A percentile compares a stretch with the other conserved stretches of the same genome.
phyloP scores from a whole-genome alignment of 2,888 invertebrate species.

The Eupeodes luniger region DNA sequence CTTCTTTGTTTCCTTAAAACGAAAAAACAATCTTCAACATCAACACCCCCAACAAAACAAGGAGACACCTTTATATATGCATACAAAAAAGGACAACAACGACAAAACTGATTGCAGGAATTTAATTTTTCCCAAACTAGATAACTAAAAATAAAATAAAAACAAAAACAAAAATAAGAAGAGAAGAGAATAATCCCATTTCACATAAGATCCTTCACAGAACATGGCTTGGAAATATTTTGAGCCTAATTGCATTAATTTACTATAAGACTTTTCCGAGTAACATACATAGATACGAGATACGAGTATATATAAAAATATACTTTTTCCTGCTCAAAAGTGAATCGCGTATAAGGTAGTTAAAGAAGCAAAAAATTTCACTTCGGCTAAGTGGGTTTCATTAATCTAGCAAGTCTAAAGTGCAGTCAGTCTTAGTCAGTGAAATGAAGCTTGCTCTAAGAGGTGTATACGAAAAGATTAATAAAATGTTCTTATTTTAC shows the following conservation, averaged over 20 bases:
- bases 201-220: constrained; percentile 55
- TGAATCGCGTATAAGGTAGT: constrained; percentile 18
- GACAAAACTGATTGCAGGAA: constrained; percentile 53
- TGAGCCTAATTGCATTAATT: constrained; percentile 75
- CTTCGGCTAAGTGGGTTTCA: constrained; percentile 67
- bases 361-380: constrained; percentile 55
- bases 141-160: constrained; percentile 27
- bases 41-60: not conserved
- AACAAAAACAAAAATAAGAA: constrained; percentile 23
- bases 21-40: not conserved
- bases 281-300: not conserved
- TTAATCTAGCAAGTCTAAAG: constrained; percentile 73
- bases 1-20: constrained; percentile 43
- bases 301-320: not conserved
- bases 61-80: not conserved
- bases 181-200: constrained; percentile 66
- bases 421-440: constrained; percentile 67
- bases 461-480: constrained; percentile 66
- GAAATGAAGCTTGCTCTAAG: constrained; percentile 38
- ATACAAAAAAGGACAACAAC: constrained; percentile 5
- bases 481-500: constrained; percentile 58
- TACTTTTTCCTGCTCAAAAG: not conserved
- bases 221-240: constrained; percentile 57
- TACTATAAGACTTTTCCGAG: constrained; percentile 33
- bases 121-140: constrained; percentile 64